A percentile compares a stretch with the other conserved stretches of the same genome.
Evolutionary conservation across 2,113 vertebrate genomes (phyloP).

Genomic region (Rhodinocichla rosea): DNA sequence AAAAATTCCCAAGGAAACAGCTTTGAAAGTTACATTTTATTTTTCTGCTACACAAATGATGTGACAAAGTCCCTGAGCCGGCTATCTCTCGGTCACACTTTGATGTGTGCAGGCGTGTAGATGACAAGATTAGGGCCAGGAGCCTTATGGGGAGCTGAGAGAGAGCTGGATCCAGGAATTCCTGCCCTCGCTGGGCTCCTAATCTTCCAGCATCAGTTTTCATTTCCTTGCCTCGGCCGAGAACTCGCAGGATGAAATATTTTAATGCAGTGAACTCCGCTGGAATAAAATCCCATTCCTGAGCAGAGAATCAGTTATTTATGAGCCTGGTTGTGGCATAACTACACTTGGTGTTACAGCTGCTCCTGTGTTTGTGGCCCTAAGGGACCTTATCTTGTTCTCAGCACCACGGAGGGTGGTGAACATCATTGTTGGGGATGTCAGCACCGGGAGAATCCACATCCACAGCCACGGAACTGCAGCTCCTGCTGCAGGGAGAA

Average conservation of each 20-base stretch:
- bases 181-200: neutral
- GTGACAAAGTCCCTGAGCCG: accelerated
- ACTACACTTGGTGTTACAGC: neutral
- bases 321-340: neutral
- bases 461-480: accelerated
- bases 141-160: neutral
- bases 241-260: neutral
- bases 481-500: neutral
- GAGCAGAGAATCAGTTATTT: neutral
- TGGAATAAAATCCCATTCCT: neutral
- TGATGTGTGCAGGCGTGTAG: neutral
- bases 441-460: accelerated
- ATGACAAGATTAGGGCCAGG: neutral
- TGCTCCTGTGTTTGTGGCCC: neutral
- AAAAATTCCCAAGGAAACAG: neutral
- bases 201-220: neutral
- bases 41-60: neutral
- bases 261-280: neutral
- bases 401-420: accelerated
- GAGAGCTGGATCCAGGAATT: neutral
- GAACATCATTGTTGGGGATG: accelerated
- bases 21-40: neutral
- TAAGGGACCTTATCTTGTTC: accelerated
- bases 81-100: neutral
- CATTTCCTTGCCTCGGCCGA: neutral